These are phyloP conservation scores for Micromys minutus DNA, from an alignment of 2,113 vertebrate species.

Conservation along the genomic window DNA sequence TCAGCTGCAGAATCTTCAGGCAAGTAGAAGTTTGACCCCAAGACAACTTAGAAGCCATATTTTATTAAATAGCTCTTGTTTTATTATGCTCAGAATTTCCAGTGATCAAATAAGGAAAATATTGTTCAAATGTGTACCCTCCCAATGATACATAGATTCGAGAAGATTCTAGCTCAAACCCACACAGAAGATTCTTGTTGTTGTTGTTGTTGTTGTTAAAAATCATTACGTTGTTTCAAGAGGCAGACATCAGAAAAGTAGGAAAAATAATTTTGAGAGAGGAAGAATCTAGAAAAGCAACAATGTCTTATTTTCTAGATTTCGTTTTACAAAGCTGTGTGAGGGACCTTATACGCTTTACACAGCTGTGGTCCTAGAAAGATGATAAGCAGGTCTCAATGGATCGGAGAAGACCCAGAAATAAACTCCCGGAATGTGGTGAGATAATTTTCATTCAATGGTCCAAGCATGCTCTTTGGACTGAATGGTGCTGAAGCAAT, in stretches of 20 bases:
- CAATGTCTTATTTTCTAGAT: neutral
- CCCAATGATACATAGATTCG: neutral
- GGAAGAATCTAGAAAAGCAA: neutral
- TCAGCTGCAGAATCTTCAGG: neutral
- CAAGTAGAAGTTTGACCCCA: neutral
- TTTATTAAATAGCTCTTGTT: neutral
- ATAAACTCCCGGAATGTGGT: neutral
- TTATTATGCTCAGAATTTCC: neutral
- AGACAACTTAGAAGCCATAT: neutral
- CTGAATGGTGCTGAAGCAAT: neutral
- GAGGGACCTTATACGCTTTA: neutral
- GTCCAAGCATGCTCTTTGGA: neutral
- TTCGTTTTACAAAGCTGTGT: neutral
- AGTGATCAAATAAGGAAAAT: neutral
- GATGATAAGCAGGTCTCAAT: neutral
- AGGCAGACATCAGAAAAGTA: neutral
- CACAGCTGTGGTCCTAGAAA: neutral
- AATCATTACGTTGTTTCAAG: neutral
- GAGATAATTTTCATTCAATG: neutral
- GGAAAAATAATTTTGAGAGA: constrained; percentile 2
- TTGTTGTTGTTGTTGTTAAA: neutral
- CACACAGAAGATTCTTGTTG: neutral
- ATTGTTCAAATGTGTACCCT: neutral
- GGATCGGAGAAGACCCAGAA: neutral
- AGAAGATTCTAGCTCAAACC: constrained; percentile 14